phyloP scores from a whole-genome alignment of 2,797 vertebrate genomes.

The Nyctalus aviator region DNA sequence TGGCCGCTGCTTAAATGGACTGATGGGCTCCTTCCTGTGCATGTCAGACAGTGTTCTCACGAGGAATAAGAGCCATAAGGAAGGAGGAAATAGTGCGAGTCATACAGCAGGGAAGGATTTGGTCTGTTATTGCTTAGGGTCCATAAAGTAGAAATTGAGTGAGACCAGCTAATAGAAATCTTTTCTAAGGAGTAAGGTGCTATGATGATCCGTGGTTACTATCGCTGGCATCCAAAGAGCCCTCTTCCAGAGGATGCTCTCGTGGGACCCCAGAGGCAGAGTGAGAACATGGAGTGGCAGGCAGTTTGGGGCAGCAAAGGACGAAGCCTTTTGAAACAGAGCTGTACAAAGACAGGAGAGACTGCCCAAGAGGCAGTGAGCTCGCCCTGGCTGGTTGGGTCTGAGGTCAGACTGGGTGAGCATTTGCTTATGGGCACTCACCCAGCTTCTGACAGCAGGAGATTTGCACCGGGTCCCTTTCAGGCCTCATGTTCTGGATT shows the following conservation, averaged over 20 bases:
- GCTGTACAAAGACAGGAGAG: background rate
- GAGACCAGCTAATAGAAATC: background rate
- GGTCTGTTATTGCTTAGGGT: background rate
- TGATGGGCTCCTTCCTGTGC: background rate
- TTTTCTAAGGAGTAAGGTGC: background rate
- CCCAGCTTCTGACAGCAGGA: background rate
- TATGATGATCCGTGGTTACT: accelerated
- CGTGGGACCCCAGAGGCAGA: background rate
- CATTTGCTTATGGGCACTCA: background rate
- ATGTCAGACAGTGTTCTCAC: background rate
- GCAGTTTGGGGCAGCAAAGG: background rate
- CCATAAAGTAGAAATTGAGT: background rate
- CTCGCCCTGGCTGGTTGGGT: background rate
- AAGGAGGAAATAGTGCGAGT: background rate
- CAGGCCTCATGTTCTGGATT: background rate
- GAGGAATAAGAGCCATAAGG: background rate
- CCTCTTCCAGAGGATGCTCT: background rate
- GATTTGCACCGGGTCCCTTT: background rate
- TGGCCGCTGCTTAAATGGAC: background rate
- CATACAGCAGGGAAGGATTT: background rate
- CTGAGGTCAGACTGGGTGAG: background rate
- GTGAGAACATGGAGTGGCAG: background rate
- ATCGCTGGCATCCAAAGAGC: background rate
- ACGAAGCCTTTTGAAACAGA: background rate
- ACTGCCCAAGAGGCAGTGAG: background rate